Conservation (phyloP, 2,113 vertebrate species). For the Mesitornis unicolor region DNA sequence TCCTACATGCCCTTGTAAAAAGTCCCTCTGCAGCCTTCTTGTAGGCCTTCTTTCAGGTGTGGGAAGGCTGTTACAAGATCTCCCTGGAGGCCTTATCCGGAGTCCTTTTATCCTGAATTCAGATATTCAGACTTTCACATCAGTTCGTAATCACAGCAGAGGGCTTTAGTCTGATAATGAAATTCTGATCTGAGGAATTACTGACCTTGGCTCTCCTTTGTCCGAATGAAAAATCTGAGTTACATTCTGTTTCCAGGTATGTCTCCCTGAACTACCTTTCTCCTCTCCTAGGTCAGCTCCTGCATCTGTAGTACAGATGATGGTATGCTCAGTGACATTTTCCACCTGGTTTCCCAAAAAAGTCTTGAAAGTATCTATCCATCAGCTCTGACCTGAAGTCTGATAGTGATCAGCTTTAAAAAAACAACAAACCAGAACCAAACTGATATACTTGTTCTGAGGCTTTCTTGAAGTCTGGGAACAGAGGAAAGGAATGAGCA, state of each 20-base stretch:
- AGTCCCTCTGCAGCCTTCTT: too few species aligned
- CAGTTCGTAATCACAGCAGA: background rate
- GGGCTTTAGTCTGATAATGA: background rate
- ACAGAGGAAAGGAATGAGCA: background rate
- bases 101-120: background rate
- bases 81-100: too few species aligned
- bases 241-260: background rate
- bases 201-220: background rate
- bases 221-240: background rate
- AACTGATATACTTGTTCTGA: background rate
- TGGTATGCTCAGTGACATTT: constrained; percentile 7
- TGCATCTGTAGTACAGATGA: background rate
- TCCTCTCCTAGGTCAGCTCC: background rate
- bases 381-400: background rate
- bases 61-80: too few species aligned
- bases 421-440: background rate
- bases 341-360: background rate
- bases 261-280: background rate
- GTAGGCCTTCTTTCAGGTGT: too few species aligned
- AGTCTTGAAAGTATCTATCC: background rate
- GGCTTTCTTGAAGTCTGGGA: background rate
- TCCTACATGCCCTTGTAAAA: too few species aligned
- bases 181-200: background rate
- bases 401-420: background rate
- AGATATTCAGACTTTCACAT: background rate